Percentiles rank a stretch among this genome's conserved stretches.
Evolutionary conservation across 2,888 invertebrate species (phyloP).

Genomic region (Callimorpha dominula): DNA sequence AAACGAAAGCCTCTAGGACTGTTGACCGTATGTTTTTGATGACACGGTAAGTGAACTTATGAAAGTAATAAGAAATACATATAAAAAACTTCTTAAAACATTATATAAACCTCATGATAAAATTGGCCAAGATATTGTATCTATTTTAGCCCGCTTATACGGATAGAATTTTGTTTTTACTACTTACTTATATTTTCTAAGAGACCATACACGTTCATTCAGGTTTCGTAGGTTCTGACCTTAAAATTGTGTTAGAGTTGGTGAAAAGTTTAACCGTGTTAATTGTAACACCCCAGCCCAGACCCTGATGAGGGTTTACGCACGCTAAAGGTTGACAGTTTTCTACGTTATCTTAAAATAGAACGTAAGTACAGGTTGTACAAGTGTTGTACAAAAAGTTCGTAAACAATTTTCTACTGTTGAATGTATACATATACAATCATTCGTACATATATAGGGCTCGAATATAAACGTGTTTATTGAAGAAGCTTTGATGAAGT

Average conservation of each 20-base stretch:
- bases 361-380: neutral
- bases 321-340: slow-evolving; percentile 28
- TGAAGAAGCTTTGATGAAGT: too few relatives aligned
- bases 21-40: too few relatives aligned
- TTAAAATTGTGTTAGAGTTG: slow-evolving; percentile 28
- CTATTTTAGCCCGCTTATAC: neutral
- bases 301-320: slow-evolving; percentile 27
- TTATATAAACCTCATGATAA: neutral
- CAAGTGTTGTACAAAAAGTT: too few relatives aligned
- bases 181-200: slow-evolving; percentile 6
- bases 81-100: neutral
- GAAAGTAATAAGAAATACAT: neutral
- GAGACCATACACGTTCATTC: slow-evolving; percentile 15
- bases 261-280: slow-evolving; percentile 37
- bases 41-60: too few relatives aligned
- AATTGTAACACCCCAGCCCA: slow-evolving; percentile 34
- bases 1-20: too few relatives aligned
- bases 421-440: too few relatives aligned
- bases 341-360: slow-evolving; percentile 12
- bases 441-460: too few relatives aligned
- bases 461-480: too few relatives aligned
- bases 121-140: neutral
- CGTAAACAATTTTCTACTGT: too few relatives aligned
- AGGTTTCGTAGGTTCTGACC: slow-evolving; percentile 17
- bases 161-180: neutral